A percentile compares a stretch with the other conserved stretches of the same genome.
These are phyloP conservation scores for Drosophila littoralis DNA, from an alignment of 1,140 invertebrate genomes.

Conservation along the genomic window DNA sequence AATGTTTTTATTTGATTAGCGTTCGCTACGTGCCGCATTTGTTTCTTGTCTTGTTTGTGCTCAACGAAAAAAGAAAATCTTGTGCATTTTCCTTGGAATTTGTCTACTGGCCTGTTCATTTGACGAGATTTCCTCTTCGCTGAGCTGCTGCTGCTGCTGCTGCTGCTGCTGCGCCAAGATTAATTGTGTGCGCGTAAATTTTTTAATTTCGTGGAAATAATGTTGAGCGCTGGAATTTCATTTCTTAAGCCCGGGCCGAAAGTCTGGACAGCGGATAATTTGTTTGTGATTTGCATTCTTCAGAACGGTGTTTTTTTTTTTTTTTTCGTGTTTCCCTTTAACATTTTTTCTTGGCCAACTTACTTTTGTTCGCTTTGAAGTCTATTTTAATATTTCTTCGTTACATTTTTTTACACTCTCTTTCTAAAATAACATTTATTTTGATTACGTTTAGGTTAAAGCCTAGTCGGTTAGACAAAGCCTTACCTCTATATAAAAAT, in stretches of 20 bases:
- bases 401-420: slow-evolving; percentile 13
- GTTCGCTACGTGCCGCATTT: slow-evolving; percentile 76
- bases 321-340: neutral
- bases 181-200: slow-evolving; percentile 81
- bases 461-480: too few species aligned
- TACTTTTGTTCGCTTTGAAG: slow-evolving; percentile 38
- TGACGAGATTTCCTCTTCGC: slow-evolving; percentile 31
- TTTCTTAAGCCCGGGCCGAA: slow-evolving; percentile 23
- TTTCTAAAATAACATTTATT: neutral
- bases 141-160: slow-evolving; percentile 11
- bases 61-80: slow-evolving; percentile 41
- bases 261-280: slow-evolving; percentile 47
- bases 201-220: slow-evolving; percentile 82
- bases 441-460: neutral
- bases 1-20: slow-evolving; percentile 83
- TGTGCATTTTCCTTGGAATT: slow-evolving; percentile 70
- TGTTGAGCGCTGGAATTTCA: slow-evolving; percentile 62
- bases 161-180: slow-evolving; percentile 48
- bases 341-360: neutral
- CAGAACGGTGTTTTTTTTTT: neutral
- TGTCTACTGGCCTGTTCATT: slow-evolving; percentile 20
- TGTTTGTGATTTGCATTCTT: slow-evolving; percentile 59
- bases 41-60: slow-evolving; percentile 33
- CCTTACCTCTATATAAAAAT: too few species aligned
- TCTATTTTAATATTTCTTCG: slow-evolving; percentile 22